These are phyloP conservation scores for Bombus sylvicola DNA, from an alignment of 1,140 invertebrate genomes.

Conservation along the genomic window DNA sequence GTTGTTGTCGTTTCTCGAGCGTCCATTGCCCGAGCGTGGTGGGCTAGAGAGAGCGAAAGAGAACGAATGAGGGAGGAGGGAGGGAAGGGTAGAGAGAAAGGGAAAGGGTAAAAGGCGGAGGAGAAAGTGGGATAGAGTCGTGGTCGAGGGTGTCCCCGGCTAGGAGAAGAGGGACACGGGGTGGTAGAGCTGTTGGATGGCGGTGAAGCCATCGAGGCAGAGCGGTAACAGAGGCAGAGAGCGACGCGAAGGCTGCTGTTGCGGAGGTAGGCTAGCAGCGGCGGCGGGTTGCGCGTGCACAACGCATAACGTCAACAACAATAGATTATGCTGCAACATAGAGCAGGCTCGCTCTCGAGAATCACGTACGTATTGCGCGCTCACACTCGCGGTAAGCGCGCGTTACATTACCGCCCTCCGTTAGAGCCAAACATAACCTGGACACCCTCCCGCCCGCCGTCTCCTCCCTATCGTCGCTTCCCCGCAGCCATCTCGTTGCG, in stretches of 20 bases:
- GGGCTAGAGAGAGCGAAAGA: slow-evolving; percentile 14
- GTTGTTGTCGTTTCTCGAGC: slow-evolving; percentile 77
- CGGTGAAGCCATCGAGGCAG: slow-evolving; percentile 50
- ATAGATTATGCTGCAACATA: slow-evolving; percentile 81
- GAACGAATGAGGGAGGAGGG: neutral
- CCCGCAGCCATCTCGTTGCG: slow-evolving; percentile 60
- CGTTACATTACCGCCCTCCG: slow-evolving; percentile 72
- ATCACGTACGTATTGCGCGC: slow-evolving; percentile 43
- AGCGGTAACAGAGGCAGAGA: slow-evolving; percentile 46
- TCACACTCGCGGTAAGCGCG: slow-evolving; percentile 60
- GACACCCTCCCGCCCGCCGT: slow-evolving; percentile 28
- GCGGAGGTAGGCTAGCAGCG: neutral
- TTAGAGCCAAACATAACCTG: slow-evolving; percentile 72
- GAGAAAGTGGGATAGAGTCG: neutral
- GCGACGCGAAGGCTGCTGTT: slow-evolving; percentile 26
- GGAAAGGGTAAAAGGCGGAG: neutral
- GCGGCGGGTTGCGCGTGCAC: slow-evolving; percentile 71
- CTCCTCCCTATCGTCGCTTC: slow-evolving; percentile 28
- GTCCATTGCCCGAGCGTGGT: slow-evolving; percentile 52
- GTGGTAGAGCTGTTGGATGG: slow-evolving; percentile 33
- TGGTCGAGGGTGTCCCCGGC: slow-evolving; percentile 25
- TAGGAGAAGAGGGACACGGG: slow-evolving; percentile 35
- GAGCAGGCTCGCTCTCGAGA: slow-evolving; percentile 70
- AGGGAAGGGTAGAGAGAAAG: neutral
- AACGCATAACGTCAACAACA: slow-evolving; percentile 82